Evolutionary conservation across 2,113 vertebrate genomes (phyloP), one percentile per base, ranked within the genome.

Genomic region (Solea senegalensis): DNA sequence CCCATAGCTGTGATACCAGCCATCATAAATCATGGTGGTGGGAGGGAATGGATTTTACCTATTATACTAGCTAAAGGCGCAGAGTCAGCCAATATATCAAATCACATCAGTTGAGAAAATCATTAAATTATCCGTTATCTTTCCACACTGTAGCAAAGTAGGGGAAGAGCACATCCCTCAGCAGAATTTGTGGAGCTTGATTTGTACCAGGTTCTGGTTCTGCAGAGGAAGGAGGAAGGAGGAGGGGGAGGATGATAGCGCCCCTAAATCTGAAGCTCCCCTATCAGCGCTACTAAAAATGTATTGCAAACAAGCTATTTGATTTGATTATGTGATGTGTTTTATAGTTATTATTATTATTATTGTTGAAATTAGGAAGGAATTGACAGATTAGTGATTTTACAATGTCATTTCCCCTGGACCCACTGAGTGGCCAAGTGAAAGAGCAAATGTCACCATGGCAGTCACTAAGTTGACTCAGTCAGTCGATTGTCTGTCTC

Each of bases 31-130:
- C 82, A 85, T 76, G 70, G 68, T 58, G 58, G 86, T 85, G 83
- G 78, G 87, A 89, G 83, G 86, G 77, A 87, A 89, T 91, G 85
- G 84, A 75, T 88, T 91, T 90, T 86, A 87, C 82, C 83, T 88
- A 85, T 91, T 90, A 82, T 84, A 84, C 83, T 84, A 83, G 79
- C 87, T 80, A 89, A 88, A 91, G 89, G 80, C 82, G 76, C 83
- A 62, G 81, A 88, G 78, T 90, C 88, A 89, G 80, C 83, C 90
- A 70, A 89, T 88, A 88, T 73, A 88, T 89, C 86, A 89, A 90
- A 87, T 88, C 86, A 75, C 84, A 88, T 81, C 83, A 74, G 79
- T 82, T 85, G 84, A 84, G 81, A 87, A 89, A 91, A 91, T 89
- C 87, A 89, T 89, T 88, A 89, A 88, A 89, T 84, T 84, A 88